Evolutionary conservation across 2,113 vertebrate genomes (phyloP), one percentile per base, ranked within the genome.

Genomic region (Psittacara wagleri): DNA sequence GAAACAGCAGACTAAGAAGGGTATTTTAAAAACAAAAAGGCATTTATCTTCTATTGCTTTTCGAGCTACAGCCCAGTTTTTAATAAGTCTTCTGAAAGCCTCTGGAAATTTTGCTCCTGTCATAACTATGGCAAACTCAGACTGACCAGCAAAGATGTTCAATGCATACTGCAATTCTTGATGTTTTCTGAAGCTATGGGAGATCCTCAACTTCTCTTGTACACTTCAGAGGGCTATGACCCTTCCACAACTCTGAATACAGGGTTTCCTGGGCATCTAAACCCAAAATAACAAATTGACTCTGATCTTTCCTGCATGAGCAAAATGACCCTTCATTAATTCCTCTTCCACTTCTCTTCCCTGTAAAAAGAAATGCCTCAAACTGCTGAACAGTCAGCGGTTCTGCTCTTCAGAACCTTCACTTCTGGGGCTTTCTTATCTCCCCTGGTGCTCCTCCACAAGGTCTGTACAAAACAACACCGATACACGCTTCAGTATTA

Each of bases 1-100:
- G 94, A 96, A 94, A 93, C 2, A 89, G 22, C 67, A 94, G 90
- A 77, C 81, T 63, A 82, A 51, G 43, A 59, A 81, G 35, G 17
- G 16, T 55, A 69, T 57, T 83, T 14, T n/a, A 81, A 72, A 86
- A 83, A 46, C 24, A 83, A 66, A 80, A 85, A 48, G 49, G 31
- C 37, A 77, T 87, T 86, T 91, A 64, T 81, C 24, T 88, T 70
- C 54, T 59, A 9, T 2, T 62, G 67, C 43, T 90, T 86, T 86
- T 67, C 51, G 68, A 90, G 44, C 23, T 70, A 54, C 37, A 73
- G 49, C 7, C 49, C 41, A 76, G 54, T 70, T 90, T 94, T 87
- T 74, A 88, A 29, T 8, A 72, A 5, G 4, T 55, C 64, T 76
- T 90, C 57, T 85, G 29, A 82, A 76, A 2, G 3, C 18, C 69